Percentiles rank a stretch among this genome's conserved stretches.
Evolutionary conservation across 2,113 vertebrate genomes (phyloP).

Genomic region (Strigops habroptila): DNA sequence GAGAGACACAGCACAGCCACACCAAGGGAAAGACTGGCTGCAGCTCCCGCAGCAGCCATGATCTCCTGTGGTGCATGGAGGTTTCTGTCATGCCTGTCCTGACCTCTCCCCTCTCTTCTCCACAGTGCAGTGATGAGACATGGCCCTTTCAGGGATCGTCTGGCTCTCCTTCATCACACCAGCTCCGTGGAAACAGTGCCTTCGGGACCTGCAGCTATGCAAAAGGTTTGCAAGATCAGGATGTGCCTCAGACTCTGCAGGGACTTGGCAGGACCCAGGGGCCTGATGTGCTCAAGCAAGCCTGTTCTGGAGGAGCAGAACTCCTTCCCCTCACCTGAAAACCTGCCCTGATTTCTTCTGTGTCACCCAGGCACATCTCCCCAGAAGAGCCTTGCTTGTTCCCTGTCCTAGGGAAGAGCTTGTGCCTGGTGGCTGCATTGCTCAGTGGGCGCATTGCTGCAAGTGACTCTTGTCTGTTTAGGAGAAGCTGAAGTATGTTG

Average conservation of each 20-base stretch:
- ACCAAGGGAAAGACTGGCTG: background rate
- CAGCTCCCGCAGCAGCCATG: background rate
- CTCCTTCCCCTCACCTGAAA: background rate
- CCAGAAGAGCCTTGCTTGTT: background rate
- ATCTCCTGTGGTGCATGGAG: background rate
- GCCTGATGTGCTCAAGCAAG: background rate
- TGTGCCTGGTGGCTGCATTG: rapidly evolving
- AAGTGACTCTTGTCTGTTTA: background rate
- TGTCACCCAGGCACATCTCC: background rate
- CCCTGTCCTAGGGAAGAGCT: background rate
- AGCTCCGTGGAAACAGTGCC: background rate
- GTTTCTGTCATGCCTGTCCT: background rate
- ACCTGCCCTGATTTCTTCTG: background rate
- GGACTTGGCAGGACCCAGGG: background rate
- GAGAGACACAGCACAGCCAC: background rate
- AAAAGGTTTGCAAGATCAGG: background rate
- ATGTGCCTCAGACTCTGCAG: rapidly evolving
- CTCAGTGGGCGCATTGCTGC: background rate
- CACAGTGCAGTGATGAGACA: background rate
- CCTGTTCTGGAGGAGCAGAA: background rate
- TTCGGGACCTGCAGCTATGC: background rate
- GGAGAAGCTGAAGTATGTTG: background rate
- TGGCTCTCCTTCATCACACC: background rate
- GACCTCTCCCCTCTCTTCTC: background rate
- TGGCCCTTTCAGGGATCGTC: rapidly evolving